Evolutionary conservation across 30 jellyfish, hydroid and myxozoan species (phyloP).

Genomic region (Pseudorhiza aurosa): DNA sequence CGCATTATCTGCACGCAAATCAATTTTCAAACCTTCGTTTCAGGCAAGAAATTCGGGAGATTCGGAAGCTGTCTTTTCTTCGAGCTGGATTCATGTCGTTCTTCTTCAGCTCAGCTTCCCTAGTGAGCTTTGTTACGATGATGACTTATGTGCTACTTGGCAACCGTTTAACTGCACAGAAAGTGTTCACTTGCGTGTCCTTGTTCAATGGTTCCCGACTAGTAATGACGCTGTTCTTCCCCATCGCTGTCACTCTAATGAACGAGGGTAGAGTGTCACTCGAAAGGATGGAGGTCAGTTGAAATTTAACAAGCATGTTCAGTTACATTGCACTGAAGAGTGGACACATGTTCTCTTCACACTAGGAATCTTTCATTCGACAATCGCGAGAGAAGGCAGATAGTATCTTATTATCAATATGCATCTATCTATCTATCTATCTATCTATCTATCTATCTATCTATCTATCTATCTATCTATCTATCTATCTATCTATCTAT

Average conservation of each 20-base stretch:
- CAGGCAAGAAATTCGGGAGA: slow-evolving; percentile 76
- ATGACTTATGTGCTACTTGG: slow-evolving; percentile 82
- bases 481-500: too few relatives aligned
- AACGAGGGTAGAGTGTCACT: slow-evolving; percentile 80
- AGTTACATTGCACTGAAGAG: too few relatives aligned
- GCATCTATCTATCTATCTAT: too few relatives aligned
- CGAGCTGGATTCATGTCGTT: slow-evolving; percentile 88
- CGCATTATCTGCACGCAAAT: too few relatives aligned
- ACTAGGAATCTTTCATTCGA: too few relatives aligned
- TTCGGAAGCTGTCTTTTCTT: slow-evolving; percentile 53
- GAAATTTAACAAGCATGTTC: background rate
- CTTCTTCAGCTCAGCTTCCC: slow-evolving; percentile 86
- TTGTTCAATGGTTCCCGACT: slow-evolving; percentile 72
- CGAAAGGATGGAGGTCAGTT: slow-evolving; percentile 75
- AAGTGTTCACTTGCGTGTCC: slow-evolving; percentile 76
- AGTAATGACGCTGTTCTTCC: slow-evolving; percentile 75
- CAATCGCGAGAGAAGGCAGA: too few relatives aligned
- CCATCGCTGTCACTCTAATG: slow-evolving; percentile 76
- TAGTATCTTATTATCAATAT: too few relatives aligned
- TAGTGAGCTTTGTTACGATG: slow-evolving; percentile 80
- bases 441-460: too few relatives aligned
- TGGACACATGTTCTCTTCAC: too few relatives aligned
- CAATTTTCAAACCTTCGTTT: too few relatives aligned
- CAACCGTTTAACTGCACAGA: slow-evolving; percentile 68
- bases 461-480: too few relatives aligned